Evolutionary conservation across 2,113 vertebrate species (phyloP), one percentile per base, ranked within the genome.

Genomic region (Chaetura pelagica): DNA sequence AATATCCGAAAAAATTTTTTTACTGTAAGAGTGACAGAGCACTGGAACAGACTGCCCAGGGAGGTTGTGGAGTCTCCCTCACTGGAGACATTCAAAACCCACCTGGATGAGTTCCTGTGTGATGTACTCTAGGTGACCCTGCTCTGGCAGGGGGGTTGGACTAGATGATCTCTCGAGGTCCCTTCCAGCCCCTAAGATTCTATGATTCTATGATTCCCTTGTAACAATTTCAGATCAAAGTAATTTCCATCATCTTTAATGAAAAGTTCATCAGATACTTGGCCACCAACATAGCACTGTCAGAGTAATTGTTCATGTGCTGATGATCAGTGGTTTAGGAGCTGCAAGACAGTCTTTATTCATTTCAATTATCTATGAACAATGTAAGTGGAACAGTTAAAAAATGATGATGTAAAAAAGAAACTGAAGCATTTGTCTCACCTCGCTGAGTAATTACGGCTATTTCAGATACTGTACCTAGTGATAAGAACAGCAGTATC

Each of bases 401-500:
- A 87, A 93, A n/a, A 35, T 2, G 2, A 40, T n/a, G 40, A 5
- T 10, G 11, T 19, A 46, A 76, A 57, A 87, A 55, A 58, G 27
- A 54, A 89, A 73, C 11, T 10, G 10, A 75, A 77, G 34, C n/a
- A 75, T 78, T 83, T 72, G 21, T 88, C 44, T 84, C 32, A 83
- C 10, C 55, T 63, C 55, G 34, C 12, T 54, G 13, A 75, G 77
- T 29, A 68, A 64, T 8, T 80, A 27, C 2, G 4, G 46, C 30
- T 89, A 42, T 84, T 94, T 91, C 69, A 77, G 54, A 89, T 95
- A 95, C 66, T 35, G 30, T 98, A 99, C 99, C 99, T 99, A 73
- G 99, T 99, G 88, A 99, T 99, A 86, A 99, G 99, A 89, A 99
- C 98, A 34, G 99, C 99, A 10, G 99, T 99, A 92, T 99, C 99